phyloP scores from a whole-genome alignment of 2,888 invertebrate genomes.

The Drosophila seclusa region DNA sequence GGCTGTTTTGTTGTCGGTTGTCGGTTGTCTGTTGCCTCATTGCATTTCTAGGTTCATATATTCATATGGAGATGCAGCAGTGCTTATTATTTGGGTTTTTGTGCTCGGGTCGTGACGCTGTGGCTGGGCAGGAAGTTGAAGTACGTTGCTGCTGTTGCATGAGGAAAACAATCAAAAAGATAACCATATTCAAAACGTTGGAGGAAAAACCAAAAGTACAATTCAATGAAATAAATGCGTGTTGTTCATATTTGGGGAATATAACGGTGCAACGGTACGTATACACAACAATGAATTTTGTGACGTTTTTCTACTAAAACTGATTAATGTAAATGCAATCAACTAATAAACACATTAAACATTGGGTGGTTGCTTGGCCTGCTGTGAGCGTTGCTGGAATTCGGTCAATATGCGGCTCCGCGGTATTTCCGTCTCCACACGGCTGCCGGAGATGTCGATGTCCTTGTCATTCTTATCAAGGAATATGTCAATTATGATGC shows the following conservation, averaged over 20 bases:
- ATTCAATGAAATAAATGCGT: conserved; percentile 37
- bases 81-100: conserved; percentile 36
- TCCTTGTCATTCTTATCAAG: conserved; percentile 73
- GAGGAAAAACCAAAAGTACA: conserved; percentile 14
- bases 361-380: conserved; percentile 21
- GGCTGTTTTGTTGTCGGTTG: conserved; percentile 7
- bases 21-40: conserved; percentile 70
- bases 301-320: conserved; percentile 26
- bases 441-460: conserved; percentile 80
- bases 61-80: conserved; percentile 43
- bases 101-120: conserved; percentile 34
- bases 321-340: conserved; percentile 4
- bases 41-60: conserved; percentile 75
- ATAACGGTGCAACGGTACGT: conserved; percentile 31
- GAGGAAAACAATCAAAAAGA: conserved; percentile 7
- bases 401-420: conserved; percentile 82
- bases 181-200: conserved; percentile 3
- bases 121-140: conserved; percentile 44
- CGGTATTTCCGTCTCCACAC: conserved; percentile 83
- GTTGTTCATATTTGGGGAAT: conserved; percentile 14
- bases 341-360: conserved; percentile 41
- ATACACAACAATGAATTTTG: conserved; percentile 62
- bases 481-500: conserved; percentile 83
- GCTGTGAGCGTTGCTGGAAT: conserved; percentile 72
- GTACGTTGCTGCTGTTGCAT: background rate